phyloP scores from a whole-genome alignment of 2,113 vertebrate species.

The Phodopus roborovskii region DNA sequence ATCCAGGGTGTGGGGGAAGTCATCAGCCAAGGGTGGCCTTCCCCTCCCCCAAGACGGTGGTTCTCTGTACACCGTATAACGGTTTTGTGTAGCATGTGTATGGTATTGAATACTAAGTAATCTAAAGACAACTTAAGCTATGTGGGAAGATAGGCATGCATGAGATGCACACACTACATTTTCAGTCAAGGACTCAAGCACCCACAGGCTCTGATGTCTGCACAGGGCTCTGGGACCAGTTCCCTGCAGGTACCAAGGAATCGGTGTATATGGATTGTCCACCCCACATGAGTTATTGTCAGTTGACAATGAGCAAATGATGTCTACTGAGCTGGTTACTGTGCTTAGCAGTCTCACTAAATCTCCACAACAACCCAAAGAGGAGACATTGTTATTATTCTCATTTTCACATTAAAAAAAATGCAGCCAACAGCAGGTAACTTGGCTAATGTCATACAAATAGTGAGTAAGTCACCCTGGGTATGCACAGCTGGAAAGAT shows the following conservation, averaged over 20 bases:
- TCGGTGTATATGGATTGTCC: not conserved
- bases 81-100: not conserved
- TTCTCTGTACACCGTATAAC: not conserved
- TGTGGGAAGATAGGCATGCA: not conserved
- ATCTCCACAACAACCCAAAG: not conserved
- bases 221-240: not conserved
- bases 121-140: not conserved
- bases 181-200: not conserved
- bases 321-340: not conserved
- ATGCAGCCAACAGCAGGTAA: not conserved
- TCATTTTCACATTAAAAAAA: slow-evolving; percentile 25
- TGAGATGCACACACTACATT: not conserved
- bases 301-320: not conserved
- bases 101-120: not conserved
- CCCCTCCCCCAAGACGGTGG: not conserved
- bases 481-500: not conserved
- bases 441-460: not conserved
- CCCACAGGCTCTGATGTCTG: not conserved
- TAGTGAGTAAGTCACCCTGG: not conserved
- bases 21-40: not conserved
- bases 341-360: not conserved
- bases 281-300: not conserved
- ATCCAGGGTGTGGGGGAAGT: not conserved
- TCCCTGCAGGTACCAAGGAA: not conserved
- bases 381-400: not conserved